Base-by-base conservation (phyloP, 2,113 vertebrate species). In the Brachyhypopomus occidentalis region DNA sequence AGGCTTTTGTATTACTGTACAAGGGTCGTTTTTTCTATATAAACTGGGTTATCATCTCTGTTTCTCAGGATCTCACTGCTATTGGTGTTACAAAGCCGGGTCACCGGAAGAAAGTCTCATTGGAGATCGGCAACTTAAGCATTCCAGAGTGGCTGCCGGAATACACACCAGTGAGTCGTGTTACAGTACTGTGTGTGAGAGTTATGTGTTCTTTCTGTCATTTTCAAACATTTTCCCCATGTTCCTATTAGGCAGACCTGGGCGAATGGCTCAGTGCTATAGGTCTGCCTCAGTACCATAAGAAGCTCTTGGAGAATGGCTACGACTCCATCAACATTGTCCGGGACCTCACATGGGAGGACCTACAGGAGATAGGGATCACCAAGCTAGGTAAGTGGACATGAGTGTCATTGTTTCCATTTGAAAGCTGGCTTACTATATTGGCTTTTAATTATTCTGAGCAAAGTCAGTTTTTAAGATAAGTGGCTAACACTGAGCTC, bases 41-140 rank as follows among this genome's bases (percentile, higher is more conserved):
- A 52, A 52, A 27, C 5, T 17, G 72, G 5, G n/a, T 25, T 63
- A 20, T 30, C 41, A 17, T 62, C 0, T 25, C 12, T 23, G 17
- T 63, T 79, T 60, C 23, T 80, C 86, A 99, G 97, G 97, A 99
- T 71, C 93, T 99, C 81, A 99, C 97, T 0, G 97, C 97, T 87
- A 96, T 99, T 0, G 97, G 97, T 0, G 96, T 98, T 79, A 99
- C 97, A 73, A 98, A 98, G 85, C 97, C 97, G 0, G 97, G 97
- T 7, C 97, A 98, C 87, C 93, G 97, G 72, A 99, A 99, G 78
- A 99, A 98, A 83, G 97, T 98, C 27, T 96, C 96, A 75, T 94
- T 95, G 0, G 97, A 98, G 92, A 98, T 99, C 0, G 93, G 91
- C 81, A 96, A 96, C 90, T 94, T 99, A 81, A 96, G 87, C 89